Conservation (phyloP, 2,888 invertebrate species). For the Acanthopleura granulata region DNA sequence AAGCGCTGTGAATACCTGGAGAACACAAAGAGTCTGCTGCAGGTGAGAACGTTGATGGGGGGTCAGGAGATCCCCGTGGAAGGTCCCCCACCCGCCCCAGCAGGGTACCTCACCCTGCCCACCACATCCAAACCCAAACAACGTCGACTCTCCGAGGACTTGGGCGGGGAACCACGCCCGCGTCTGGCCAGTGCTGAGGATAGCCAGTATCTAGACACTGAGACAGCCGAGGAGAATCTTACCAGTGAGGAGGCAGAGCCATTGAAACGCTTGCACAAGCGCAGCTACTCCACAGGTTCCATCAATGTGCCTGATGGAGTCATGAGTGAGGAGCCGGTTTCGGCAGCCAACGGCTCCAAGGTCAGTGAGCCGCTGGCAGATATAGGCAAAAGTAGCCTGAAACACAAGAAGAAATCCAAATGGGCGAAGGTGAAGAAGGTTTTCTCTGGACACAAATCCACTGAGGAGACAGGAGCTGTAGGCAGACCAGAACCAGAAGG, state of each 20-base stretch:
- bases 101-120: slow-evolving; percentile 38
- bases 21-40: slow-evolving; percentile 75
- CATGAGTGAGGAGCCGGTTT: neutral
- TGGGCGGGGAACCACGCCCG: slow-evolving; percentile 34
- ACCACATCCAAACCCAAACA: slow-evolving; percentile 25
- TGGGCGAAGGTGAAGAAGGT: slow-evolving; percentile 93
- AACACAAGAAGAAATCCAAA: slow-evolving; percentile 76
- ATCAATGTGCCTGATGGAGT: slow-evolving; percentile 46
- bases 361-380: neutral
- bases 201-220: slow-evolving; percentile 41
- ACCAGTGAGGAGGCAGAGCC: neutral
- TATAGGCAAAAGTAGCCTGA: neutral
- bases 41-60: slow-evolving; percentile 44
- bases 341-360: neutral
- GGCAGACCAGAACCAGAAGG: slow-evolving; percentile 32
- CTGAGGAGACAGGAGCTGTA: slow-evolving; percentile 52
- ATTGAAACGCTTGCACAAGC: slow-evolving; percentile 32
- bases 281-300: slow-evolving; percentile 62
- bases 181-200: slow-evolving; percentile 57
- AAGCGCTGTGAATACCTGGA: slow-evolving; percentile 81
- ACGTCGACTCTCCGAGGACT: slow-evolving; percentile 11
- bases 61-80: slow-evolving; percentile 29
- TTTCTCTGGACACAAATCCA: slow-evolving; percentile 72
- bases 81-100: slow-evolving; percentile 26
- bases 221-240: neutral